Conservation (phyloP, 2,888 invertebrate genomes). For the Epinotia nisella region DNA sequence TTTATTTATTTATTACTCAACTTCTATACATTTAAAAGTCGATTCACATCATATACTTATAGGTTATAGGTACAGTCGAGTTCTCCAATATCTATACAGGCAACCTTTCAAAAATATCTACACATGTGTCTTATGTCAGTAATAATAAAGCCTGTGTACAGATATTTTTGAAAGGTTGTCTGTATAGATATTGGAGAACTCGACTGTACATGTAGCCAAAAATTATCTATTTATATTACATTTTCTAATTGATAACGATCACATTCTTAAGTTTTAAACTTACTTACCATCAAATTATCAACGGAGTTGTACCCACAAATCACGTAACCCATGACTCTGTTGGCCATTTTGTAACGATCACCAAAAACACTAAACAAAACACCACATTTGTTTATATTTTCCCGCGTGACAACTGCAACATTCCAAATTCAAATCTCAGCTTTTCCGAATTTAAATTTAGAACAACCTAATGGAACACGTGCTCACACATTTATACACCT, state of each 20-base stretch:
- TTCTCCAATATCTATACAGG: no score
- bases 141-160: no score
- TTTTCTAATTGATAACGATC: neutral
- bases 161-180: no score
- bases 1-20: neutral
- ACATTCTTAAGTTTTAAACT: constrained; percentile 7
- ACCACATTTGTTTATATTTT: constrained; percentile 44
- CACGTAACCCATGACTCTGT: constrained; percentile 83
- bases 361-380: constrained; percentile 52
- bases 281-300: constrained; percentile 84
- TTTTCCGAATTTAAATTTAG: constrained; percentile 42
- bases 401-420: constrained; percentile 27
- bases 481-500: constrained; percentile 27
- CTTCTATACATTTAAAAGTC: no score
- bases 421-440: constrained; percentile 27
- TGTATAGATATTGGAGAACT: no score
- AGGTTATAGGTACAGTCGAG: no score
- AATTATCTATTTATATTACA: neutral
- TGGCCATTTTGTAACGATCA: constrained; percentile 68
- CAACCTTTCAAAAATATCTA: no score
- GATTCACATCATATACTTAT: neutral
- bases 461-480: constrained; percentile 39
- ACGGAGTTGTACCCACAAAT: constrained; percentile 86
- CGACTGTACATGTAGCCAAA: no score
- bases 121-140: no score